Evolutionary conservation across 2,113 vertebrate species (phyloP).

Genomic region (Pluvialis apricaria): DNA sequence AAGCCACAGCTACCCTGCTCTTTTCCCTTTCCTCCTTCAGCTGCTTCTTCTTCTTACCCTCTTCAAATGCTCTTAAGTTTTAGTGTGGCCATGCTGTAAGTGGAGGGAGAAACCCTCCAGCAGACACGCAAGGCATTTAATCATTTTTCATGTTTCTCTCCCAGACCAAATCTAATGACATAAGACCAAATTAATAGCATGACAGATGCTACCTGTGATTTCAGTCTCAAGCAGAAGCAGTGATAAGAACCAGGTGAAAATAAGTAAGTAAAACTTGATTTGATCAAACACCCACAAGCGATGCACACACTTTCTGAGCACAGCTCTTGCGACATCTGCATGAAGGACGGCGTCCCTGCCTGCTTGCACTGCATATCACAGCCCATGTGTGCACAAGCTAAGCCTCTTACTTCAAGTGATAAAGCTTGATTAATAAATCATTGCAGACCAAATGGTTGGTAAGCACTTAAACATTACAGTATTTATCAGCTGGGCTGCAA

Average conservation of each 20-base stretch:
- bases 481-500: background rate
- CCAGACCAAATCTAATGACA: background rate
- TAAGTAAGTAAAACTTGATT: background rate
- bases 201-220: background rate
- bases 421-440: conserved; percentile 11
- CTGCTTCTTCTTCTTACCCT: background rate
- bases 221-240: background rate
- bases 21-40: background rate
- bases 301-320: rapidly evolving
- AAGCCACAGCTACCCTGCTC: background rate
- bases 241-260: background rate
- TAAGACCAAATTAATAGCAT: background rate
- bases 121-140: background rate
- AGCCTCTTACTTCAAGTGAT: background rate
- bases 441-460: background rate
- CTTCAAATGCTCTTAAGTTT: background rate
- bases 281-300: background rate
- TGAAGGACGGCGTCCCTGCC: background rate
- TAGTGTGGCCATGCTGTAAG: background rate
- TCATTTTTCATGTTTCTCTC: background rate
- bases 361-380: background rate
- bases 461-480: background rate
- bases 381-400: background rate
- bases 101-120: background rate
- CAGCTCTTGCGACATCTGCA: background rate